phyloP scores from a whole-genome alignment of 2,888 invertebrate genomes.

The Melinaea menophilus region DNA sequence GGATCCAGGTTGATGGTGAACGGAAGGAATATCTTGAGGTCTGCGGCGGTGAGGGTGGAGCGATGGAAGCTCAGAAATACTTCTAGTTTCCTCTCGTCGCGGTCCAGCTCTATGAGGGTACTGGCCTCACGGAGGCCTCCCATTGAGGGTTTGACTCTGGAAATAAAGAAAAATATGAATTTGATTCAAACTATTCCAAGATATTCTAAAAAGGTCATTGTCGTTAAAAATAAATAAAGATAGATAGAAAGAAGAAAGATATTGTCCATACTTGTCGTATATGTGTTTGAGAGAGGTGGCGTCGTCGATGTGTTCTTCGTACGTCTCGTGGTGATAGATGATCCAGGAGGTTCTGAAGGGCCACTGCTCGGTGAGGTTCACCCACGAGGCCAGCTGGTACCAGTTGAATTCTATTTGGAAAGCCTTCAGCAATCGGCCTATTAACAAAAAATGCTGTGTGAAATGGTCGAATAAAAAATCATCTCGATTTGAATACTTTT shows the following conservation, averaged over 20 bases:
- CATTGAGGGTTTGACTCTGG: constrained; percentile 88
- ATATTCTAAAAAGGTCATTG: too few species aligned
- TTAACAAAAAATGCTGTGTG: neutral
- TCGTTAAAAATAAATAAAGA: too few species aligned
- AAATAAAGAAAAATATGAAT: constrained; percentile 4
- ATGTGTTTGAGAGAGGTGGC: constrained; percentile 90
- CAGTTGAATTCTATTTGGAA: constrained; percentile 99
- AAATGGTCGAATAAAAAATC: too few species aligned
- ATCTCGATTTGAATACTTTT: too few species aligned
- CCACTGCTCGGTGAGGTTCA: constrained; percentile 99
- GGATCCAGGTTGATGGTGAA: constrained; percentile 99
- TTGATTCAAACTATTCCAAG: neutral
- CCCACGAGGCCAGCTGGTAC: constrained; percentile 98
- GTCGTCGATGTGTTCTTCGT: constrained; percentile 92
- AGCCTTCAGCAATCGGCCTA: constrained; percentile 96
- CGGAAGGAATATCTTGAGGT: constrained; percentile 96
- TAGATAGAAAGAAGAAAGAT: neutral
- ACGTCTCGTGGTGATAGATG: constrained; percentile 94
- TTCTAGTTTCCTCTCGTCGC: constrained; percentile 96
- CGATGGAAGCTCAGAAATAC: constrained; percentile 94
- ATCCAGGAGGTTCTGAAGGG: constrained; percentile 98
- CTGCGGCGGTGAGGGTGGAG: constrained; percentile 88
- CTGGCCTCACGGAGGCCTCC: constrained; percentile 91
- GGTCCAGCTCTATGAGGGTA: constrained; percentile 92
- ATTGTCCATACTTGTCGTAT: constrained; percentile 89